These are phyloP conservation scores for Cryptosula pallasiana DNA, from an alignment of 2,888 invertebrate genomes.

Conservation along the genomic window DNA sequence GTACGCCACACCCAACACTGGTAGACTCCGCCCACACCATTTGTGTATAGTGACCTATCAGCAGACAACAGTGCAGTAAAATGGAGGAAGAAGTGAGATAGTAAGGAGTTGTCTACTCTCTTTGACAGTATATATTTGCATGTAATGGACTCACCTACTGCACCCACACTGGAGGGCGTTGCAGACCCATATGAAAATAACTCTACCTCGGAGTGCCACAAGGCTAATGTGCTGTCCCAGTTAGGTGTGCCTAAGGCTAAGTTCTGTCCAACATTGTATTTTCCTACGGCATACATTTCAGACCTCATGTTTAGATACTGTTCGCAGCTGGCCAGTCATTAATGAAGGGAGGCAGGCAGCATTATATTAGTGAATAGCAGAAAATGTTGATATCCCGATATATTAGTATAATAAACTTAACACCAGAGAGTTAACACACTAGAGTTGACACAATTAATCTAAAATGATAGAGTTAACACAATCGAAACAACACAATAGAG, in stretches of 20 bases:
- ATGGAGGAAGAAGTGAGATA: no score
- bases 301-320: no score
- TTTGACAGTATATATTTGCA: no score
- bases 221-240: neutral
- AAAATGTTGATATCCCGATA: neutral
- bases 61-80: no score
- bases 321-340: no score
- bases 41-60: slow-evolving; percentile 15
- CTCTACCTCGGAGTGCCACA: slow-evolving; percentile 4
- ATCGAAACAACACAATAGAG: neutral
- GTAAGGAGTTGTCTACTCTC: no score
- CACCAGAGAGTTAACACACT: no score
- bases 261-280: slow-evolving; percentile 11
- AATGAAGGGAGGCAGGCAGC: no score
- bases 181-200: neutral
- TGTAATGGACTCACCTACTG: no score
- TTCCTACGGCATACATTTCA: neutral
- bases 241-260: neutral
- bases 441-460: neutral
- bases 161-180: no score
- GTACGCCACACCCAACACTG: slow-evolving; percentile 14
- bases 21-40: slow-evolving; percentile 20
- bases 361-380: no score
- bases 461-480: neutral
- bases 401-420: neutral